Evolutionary conservation across 1,140 invertebrate species (phyloP), one percentile per base, ranked within the genome.

Genomic region (Rhysida immarginata): DNA sequence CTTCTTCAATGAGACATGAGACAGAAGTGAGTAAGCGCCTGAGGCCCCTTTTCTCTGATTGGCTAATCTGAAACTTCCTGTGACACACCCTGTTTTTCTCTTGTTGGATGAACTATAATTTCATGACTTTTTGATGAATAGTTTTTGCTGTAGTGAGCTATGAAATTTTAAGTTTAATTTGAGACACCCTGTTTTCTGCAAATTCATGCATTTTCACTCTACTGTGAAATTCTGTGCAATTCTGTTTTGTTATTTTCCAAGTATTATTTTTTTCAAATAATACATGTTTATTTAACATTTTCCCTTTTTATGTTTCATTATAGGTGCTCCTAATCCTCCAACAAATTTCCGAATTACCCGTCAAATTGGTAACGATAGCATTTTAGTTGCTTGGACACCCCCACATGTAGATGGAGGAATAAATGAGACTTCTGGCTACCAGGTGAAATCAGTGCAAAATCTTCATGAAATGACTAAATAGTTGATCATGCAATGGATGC

Each of bases 301-400:
- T n/a, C n/a, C 24, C 18, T 5, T 8, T 5, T 57, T 5, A 14
- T n/a, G 27, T n/a, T 53, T 41, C 5, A 8, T 14, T 1, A 21
- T 3, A 21, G 21, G 51, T 18, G 29, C 21, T 41, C 21, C 18
- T 35, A 42, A 2, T 3, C n/a, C 44, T 21, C 58, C 58, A 21
- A 26, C 59, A 5, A 63, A 66, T 35, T 65, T 67, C 56, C 59
- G 59, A 11, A 58, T 67, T 53, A 55, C 63, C n/a, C 53, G 60
- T 18, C 60, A 57, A 46, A 56, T 67, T 45, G 62, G 62, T 3
- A 55, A 61, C 11, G 65, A 67, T 56, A 55, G 62, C n/a, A 57
- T 67, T 29, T 54, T 67, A 11, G 62, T 67, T 24, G 62, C 63
- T 21, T 67, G 66, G 66, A 46, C 58, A 21, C 55, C 58, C 25